Evolutionary conservation across 2,888 invertebrate species (phyloP), one percentile per base, ranked within the genome.

Genomic region (Eudemis profundana): DNA sequence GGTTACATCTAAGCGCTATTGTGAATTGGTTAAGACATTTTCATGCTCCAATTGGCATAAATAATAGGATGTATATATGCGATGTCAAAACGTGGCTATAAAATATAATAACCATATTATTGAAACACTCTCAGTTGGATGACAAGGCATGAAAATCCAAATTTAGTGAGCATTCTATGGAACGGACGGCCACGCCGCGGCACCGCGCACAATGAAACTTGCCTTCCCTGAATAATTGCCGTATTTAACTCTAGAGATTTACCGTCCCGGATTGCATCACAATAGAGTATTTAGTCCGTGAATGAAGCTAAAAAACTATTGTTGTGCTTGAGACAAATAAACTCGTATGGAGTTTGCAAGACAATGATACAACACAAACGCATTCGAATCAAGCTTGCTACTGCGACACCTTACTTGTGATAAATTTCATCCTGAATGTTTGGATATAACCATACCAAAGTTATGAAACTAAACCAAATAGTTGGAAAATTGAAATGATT

Each of bases 91-190:
- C 78, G 73, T 78, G 76, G 76, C 81, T 80, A 81, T 79, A 82
- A 82, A 77, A 79, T 78, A 77, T 74, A 77, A 68, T 70, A 70
- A 79, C 77, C 78, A 78, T 76, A 85, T 85, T 85, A 81, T n/a
- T n/a, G n/a, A 83, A 86, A 85, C 82, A 83, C 84, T 85, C 82
- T 81, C 79, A 57, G 83, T 79, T 73, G 78, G 83, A 88, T 89
- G 89, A 89, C 89, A 84, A 76, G 83, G 88, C 89, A 89, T 87
- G 87, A 89, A 87, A 85, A 85, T 85, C 82, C 80, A 82, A 88
- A 87, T 87, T 86, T 85, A 84, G 81, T 81, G 83, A 81, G 83
- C 84, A 82, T 84, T 79, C 80, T 79, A 74, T 74, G 72, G 76
- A 75, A 75, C 77, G 78, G 44, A 38, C 47, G 77, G 76, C 70